Base-by-base conservation (phyloP, 2,888 invertebrate species). In the Merodon equestris region DNA sequence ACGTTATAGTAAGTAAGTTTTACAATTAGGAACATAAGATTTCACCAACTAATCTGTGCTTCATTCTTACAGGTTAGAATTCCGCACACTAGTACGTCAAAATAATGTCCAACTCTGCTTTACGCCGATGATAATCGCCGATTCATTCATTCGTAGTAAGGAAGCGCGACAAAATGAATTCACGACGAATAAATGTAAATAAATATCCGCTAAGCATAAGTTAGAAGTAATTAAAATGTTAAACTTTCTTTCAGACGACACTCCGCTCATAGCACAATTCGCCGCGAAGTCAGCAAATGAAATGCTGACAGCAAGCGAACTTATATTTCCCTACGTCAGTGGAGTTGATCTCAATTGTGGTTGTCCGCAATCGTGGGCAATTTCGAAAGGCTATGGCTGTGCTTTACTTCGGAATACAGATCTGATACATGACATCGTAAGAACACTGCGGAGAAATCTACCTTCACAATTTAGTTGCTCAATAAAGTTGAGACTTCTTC, bases 291-390 rank as follows among this genome's bases (percentile, higher is more conserved):
- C 93, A 85, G 90, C 92, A 0, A 88, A 92, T 81, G 97, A 97
- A 87, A 96, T 98, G 89, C 92, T 95, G 1, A 92, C 92, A 85
- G 97, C 98, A 18, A 92, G 97, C 2, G 93, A 95, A 89, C 90
- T 98, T 82, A 92, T 97, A 38, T 93, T 93, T 82, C 94, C 94
- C 91, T 95, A 94, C 90, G 93, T 94, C 63, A 94, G 96, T 90
- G 99, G 99, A 5, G 94, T 98, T 1, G 99, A 99, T 90, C 90
- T 99, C 38, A 99, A 99, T 87, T 99, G 99, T 90, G 99, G 99
- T 0, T 99, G 99, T 84, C 99, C 99, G 0, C 99, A 99, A 89
- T 91, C 93, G 82, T 98, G 98, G 98, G 98, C 98, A 0, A 94
- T 96, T 89, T 92, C 94, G 82, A 95, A 96, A 86, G 97, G 97